Evolutionary conservation across 2,888 invertebrate species (phyloP).

Genomic region (Spodoptera exigua): DNA sequence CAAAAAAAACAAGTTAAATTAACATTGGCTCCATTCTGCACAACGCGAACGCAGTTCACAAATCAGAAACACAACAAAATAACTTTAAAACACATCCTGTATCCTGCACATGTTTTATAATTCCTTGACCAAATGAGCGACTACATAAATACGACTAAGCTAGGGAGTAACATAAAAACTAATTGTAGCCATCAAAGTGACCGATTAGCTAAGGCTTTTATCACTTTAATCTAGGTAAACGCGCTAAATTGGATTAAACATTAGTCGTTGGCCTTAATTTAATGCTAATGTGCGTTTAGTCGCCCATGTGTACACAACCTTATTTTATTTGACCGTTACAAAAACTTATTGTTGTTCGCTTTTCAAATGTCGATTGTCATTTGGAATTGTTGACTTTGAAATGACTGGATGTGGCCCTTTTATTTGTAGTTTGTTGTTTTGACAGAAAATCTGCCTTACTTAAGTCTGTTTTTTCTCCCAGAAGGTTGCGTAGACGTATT

Average conservation of each 20-base stretch:
- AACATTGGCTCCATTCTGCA: no score
- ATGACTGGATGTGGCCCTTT: no score
- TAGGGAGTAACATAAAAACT: constrained; percentile 28
- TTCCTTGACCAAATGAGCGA: neutral
- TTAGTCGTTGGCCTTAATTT: constrained; percentile 58
- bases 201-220: constrained; percentile 46
- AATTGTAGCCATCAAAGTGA: constrained; percentile 45
- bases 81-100: no score
- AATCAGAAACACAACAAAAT: no score
- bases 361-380: no score
- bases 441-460: no score
- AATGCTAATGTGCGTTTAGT: constrained; percentile 47
- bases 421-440: no score
- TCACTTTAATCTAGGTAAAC: constrained; percentile 57
- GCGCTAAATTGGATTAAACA: constrained; percentile 56
- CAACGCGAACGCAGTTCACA: no score
- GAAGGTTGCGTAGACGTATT: no score
- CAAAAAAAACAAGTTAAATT: no score
- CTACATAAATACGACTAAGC: constrained; percentile 13
- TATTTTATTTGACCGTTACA: constrained; percentile 31
- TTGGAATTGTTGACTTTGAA: no score
- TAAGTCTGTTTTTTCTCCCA: no score
- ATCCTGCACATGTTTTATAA: neutral
- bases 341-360: constrained; percentile 1
- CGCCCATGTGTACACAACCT: constrained; percentile 20